Evolutionary conservation across 2,797 vertebrate genomes (phyloP).

Genomic region (Schizopygopsis malacanthus): DNA sequence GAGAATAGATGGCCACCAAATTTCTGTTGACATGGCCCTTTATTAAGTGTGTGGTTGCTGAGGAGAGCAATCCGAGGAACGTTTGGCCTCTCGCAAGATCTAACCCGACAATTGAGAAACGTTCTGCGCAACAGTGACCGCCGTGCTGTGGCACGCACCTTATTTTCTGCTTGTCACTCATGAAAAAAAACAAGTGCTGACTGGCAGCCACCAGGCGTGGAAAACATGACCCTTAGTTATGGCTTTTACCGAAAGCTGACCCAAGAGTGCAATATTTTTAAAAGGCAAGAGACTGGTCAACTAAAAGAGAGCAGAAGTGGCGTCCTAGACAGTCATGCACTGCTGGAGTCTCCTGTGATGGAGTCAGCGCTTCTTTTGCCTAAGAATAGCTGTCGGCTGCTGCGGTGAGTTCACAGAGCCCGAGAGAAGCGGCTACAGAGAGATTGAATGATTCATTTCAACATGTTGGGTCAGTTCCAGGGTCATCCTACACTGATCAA

Average conservation of each 20-base stretch:
- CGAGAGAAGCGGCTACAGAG: constrained; percentile 66
- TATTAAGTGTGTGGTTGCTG: constrained; percentile 82
- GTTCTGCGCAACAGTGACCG: constrained; percentile 42
- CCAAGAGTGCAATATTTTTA: constrained; percentile 53
- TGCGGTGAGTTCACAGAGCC: constrained; percentile 72
- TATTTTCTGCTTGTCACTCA: constrained; percentile 55
- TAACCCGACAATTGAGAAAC: constrained; percentile 57
- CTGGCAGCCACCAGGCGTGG: constrained; percentile 44
- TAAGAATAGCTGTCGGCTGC: constrained; percentile 55
- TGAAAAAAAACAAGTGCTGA: constrained; percentile 54
- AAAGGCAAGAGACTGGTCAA: constrained; percentile 42
- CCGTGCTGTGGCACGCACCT: constrained; percentile 46
- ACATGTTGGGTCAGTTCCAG: constrained; percentile 81
- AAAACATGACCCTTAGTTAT: constrained; percentile 37
- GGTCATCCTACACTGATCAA: constrained; percentile 81
- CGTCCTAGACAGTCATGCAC: constrained; percentile 46
- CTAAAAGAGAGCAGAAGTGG: constrained; percentile 42
- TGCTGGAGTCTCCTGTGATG: constrained; percentile 44
- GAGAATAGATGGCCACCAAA: constrained; percentile 64
- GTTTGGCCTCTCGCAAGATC: constrained; percentile 71
- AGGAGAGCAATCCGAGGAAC: constrained; percentile 72
- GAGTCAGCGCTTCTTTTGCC: constrained; percentile 48
- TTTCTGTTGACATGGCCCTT: constrained; percentile 80
- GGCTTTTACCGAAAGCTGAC: constrained; percentile 45
- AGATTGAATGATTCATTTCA: constrained; percentile 81